Evolutionary conservation across 2,113 vertebrate genomes (phyloP).

Genomic region (Ochotona curzoniae): DNA sequence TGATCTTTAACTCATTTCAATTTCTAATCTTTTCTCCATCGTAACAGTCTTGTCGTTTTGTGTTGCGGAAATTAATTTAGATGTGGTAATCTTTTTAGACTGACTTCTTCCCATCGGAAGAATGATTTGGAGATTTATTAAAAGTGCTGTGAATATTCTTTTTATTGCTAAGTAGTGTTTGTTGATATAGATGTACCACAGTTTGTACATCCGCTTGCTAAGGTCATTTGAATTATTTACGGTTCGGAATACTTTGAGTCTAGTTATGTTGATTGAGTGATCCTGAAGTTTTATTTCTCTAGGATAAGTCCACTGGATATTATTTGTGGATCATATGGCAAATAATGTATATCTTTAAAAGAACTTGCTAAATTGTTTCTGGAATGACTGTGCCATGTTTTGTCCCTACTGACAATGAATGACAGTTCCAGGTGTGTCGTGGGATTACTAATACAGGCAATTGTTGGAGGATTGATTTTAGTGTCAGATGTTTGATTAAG

Average conservation of each 20-base stretch:
- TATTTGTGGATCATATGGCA: background rate
- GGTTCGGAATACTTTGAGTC: background rate
- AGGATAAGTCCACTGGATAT: background rate
- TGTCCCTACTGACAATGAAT: background rate
- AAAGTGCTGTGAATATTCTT: background rate
- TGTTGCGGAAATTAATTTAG: background rate
- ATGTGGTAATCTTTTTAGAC: background rate
- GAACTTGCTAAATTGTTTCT: background rate
- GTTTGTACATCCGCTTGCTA: background rate
- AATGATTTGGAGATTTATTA: background rate
- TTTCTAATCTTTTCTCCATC: background rate
- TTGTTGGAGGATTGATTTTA: conserved; percentile 8
- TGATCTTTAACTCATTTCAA: background rate
- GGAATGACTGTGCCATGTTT: background rate
- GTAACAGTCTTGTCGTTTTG: background rate
- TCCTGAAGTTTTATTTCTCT: conserved; percentile 35
- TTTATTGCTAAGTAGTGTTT: background rate
- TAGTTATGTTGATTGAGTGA: background rate
- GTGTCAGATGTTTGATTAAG: too few species aligned
- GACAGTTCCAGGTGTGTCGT: background rate
- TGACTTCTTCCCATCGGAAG: background rate
- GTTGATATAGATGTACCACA: background rate
- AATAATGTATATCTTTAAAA: conserved; percentile 20
- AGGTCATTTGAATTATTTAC: background rate
- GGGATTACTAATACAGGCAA: background rate